A percentile compares a stretch with the other conserved stretches of the same genome.
Evolutionary conservation across 2,797 vertebrate species (phyloP).

Genomic region (Anniella stebbinsi): DNA sequence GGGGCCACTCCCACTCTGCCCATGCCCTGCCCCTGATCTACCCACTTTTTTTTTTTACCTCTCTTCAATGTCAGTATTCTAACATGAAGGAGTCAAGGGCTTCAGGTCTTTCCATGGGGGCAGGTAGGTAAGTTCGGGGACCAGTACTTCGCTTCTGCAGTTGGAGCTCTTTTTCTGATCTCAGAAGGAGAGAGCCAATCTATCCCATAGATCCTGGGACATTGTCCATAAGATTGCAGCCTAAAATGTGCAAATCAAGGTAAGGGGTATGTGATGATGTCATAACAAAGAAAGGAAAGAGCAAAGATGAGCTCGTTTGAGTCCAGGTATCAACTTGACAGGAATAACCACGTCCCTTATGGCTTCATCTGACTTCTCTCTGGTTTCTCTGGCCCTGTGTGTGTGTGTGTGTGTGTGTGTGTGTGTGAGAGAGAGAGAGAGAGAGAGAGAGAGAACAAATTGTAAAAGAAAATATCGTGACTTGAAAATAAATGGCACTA

Average conservation of each 20-base stretch:
- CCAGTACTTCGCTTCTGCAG: no score
- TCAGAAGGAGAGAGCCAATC: no score
- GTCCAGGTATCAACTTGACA: background rate
- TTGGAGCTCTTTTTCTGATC: no score
- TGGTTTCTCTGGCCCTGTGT: slow-evolving; percentile 48
- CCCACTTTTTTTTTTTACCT: no score
- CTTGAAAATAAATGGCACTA: slow-evolving; percentile 78
- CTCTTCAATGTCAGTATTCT: no score
- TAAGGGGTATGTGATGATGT: background rate
- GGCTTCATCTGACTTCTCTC: slow-evolving; percentile 13
- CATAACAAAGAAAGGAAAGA: background rate
- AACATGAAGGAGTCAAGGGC: no score
- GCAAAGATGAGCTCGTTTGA: slow-evolving; percentile 21
- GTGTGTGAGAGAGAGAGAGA: slow-evolving; percentile 53
- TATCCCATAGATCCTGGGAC: no score
- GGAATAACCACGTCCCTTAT: slow-evolving; percentile 15
- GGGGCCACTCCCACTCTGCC: no score
- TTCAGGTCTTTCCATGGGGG: no score
- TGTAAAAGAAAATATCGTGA: slow-evolving; percentile 57
- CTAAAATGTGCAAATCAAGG: background rate
- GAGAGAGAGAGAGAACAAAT: background rate
- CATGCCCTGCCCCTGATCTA: no score
- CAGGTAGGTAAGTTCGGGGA: no score
- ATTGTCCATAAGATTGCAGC: no score
- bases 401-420: background rate